These are phyloP conservation scores for Acanthurus lineatus DNA, from an alignment of 2,797 vertebrate species.

Conservation along the genomic window DNA sequence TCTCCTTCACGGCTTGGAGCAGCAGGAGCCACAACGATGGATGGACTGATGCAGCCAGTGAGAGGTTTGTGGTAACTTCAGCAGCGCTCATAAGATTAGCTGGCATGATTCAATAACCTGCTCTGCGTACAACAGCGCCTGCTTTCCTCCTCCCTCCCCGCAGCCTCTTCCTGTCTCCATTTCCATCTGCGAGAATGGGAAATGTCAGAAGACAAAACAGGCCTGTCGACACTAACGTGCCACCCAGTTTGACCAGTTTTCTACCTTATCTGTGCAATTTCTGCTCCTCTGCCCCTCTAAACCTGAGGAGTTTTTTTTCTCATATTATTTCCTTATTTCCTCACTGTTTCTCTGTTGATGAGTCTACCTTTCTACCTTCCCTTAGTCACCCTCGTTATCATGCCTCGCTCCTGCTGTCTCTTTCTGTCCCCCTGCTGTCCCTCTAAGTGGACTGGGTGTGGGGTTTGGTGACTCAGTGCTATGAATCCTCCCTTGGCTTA, in stretches of 20 bases:
- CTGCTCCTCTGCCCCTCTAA: not conserved
- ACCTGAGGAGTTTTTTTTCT: not conserved
- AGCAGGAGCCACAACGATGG: slow-evolving; percentile 10
- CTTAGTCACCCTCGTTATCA: slow-evolving; percentile 49
- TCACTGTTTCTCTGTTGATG: not conserved
- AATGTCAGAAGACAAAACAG: slow-evolving; percentile 64
- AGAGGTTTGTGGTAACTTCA: slow-evolving; percentile 41
- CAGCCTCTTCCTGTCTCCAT: slow-evolving; percentile 42
- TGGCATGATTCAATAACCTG: slow-evolving; percentile 68
- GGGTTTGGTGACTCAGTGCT: slow-evolving; percentile 75
- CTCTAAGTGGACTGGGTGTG: slow-evolving; percentile 67
- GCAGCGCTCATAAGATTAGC: slow-evolving; percentile 55
- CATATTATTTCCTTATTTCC: not conserved
- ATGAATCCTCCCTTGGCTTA: slow-evolving; percentile 71
- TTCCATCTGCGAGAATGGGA: slow-evolving; percentile 41
- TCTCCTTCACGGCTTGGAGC: slow-evolving; percentile 15
- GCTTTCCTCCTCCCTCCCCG: slow-evolving; percentile 36
- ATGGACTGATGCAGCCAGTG: slow-evolving; percentile 43
- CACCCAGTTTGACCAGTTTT: slow-evolving; percentile 19
- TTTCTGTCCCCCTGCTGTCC: slow-evolving; percentile 47
- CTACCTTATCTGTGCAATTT: slow-evolving; percentile 8
- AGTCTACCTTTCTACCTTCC: slow-evolving; percentile 7
- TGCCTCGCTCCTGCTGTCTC: slow-evolving; percentile 38
- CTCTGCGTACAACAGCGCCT: not conserved
- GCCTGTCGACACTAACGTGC: not conserved